Conservation (phyloP, 2,888 invertebrate genomes). For the Andrena bucephala region DNA sequence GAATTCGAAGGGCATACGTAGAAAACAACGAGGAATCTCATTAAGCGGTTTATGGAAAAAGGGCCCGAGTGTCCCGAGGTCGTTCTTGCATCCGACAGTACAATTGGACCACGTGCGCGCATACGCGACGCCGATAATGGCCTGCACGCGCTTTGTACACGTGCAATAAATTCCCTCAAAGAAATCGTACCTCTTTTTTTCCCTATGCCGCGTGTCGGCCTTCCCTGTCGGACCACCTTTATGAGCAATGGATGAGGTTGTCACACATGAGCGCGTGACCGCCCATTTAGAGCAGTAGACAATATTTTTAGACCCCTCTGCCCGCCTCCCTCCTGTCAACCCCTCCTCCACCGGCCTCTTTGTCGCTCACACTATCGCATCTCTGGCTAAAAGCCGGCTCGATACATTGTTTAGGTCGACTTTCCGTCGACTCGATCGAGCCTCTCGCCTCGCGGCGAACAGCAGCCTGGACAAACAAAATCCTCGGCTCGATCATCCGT, state of each 20-base stretch:
- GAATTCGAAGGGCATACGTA: no score
- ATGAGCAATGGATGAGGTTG: conserved; percentile 73
- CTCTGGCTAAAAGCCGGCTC: conserved; percentile 48
- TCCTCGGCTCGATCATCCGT: not conserved
- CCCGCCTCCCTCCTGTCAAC: conserved; percentile 28
- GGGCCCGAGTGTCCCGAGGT: no score
- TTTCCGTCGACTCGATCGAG: conserved; percentile 15
- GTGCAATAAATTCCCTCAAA: conserved; percentile 76
- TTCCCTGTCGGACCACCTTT: conserved; percentile 63
- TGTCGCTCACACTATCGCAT: conserved; percentile 39
- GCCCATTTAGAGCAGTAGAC: conserved; percentile 79
- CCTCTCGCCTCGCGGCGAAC: not conserved
- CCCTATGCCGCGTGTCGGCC: conserved; percentile 41
- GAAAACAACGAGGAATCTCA: no score
- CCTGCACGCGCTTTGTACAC: conserved; percentile 31
- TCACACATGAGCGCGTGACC: conserved; percentile 80
- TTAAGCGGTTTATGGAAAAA: no score
- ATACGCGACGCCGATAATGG: not conserved
- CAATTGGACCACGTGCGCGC: not conserved
- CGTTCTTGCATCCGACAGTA: not conserved
- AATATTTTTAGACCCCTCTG: conserved; percentile 76
- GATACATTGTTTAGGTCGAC: conserved; percentile 25
- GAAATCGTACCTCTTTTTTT: conserved; percentile 51
- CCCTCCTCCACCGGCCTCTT: conserved; percentile 24
- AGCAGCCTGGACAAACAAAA: not conserved